A percentile compares a stretch with the other conserved stretches of the same genome.
Conservation (phyloP, 2,888 invertebrate species). For the Hemithea aestivaria region DNA sequence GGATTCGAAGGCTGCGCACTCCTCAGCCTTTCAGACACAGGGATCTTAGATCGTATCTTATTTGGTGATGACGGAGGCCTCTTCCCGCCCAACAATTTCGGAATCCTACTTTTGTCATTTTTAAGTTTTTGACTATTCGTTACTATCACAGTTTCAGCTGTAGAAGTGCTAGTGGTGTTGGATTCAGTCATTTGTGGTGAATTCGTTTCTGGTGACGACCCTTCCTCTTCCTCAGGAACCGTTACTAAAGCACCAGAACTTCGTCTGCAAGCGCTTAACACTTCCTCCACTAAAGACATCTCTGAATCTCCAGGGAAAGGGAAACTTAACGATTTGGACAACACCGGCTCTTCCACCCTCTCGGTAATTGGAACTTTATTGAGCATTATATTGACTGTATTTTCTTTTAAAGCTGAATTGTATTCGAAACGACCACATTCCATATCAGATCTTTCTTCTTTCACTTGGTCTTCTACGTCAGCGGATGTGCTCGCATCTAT, state of each 20-base stretch:
- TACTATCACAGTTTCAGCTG: constrained; percentile 85
- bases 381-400: constrained; percentile 63
- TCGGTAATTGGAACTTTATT: constrained; percentile 49
- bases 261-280: constrained; percentile 65
- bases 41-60: constrained; percentile 63
- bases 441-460: constrained; percentile 55
- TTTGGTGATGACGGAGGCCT: constrained; percentile 70
- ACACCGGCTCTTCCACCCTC: constrained; percentile 40
- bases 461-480: constrained; percentile 44
- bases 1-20: constrained; percentile 36
- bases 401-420: constrained; percentile 59
- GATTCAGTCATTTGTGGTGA: constrained; percentile 83
- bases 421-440: constrained; percentile 61
- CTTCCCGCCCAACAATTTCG: constrained; percentile 70
- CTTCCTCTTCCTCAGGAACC: constrained; percentile 82
- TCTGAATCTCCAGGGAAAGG: constrained; percentile 56
- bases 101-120: constrained; percentile 78
- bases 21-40: constrained; percentile 51
- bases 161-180: constrained; percentile 83
- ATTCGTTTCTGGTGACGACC: constrained; percentile 68
- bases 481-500: constrained; percentile 51
- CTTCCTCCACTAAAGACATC: constrained; percentile 68
- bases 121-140: constrained; percentile 74
- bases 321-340: constrained; percentile 64
- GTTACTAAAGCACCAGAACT: constrained; percentile 73